Base-by-base conservation (phyloP, 2,888 invertebrate species). In the Empis stercorea region DNA sequence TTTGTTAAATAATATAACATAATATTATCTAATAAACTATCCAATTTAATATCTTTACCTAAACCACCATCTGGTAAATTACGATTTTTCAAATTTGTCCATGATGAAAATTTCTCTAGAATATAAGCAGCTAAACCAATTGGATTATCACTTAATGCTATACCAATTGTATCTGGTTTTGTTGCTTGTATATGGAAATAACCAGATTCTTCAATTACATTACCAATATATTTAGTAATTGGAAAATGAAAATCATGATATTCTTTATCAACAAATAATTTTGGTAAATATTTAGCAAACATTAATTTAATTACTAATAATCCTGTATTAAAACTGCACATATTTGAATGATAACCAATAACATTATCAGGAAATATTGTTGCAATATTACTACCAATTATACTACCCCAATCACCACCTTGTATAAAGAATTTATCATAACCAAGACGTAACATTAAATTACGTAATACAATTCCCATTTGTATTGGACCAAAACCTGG, bases 1-100 rank as follows among this genome's bases (percentile, higher is more conserved):
- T 78, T 77, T 1, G 80, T 76, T 0, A 78, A 62, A 85, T 88
- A 92, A 66, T 91, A 93, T 43, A 88, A 67, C 84, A 87, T 87
- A 7, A 91, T 63, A 59, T 87, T 86, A 55, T 88, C 87, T 10
- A 89, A 64, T 14, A 92, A 69, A 54, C 84, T 80, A 44, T 83
- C 82, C 48, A 80, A 66, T 0, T 76, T 76, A 62, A 74, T 84
- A 53, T 78, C 76, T 50, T 74, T 70, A 1, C 70, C 66, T 0
- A 89, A 64, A 2, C 81, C 83, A 10, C 86, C 87, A 56, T 87
- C 83, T 0, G 71, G 62, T 27, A 67, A 63, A 30, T 66, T 58
- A 43, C 64, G 66, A 61, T 73, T 73, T 0, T 66, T 61, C 1
- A 62, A 60, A 61, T 80, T 74, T 0, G 84, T 86, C 81, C 85